Base-by-base conservation (phyloP, 2,888 invertebrate genomes). In the Sphecodes monilicornis region DNA sequence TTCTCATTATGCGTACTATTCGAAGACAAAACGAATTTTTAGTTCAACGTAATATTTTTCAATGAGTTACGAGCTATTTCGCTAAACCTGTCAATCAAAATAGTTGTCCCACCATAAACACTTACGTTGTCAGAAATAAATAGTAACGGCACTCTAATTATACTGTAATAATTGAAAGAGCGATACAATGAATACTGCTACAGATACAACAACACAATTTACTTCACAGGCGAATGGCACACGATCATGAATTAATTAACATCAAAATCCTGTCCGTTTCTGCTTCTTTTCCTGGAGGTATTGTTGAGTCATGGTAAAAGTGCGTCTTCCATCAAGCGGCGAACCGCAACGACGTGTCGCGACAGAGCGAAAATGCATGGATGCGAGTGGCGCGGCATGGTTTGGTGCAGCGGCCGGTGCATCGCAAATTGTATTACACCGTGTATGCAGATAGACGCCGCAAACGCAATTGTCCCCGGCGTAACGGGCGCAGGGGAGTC, bases 401-500 rank as follows among this genome's bases (percentile, higher is more conserved):
- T 8, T 57, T 22, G 10, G 22, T 50, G 50, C 50, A 50, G 46
- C 60, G n/a, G 16, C 64, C 70, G 76, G 66, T n/a, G 90, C 86
- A 76, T 89, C 82, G 89, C 89, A 90, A 90, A 90, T 90, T 90
- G 88, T 90, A 86, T 90, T 90, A 90, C 84, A 60, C 85, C 76
- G 83, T 82, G 81, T 90, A 89, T 89, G 88, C 87, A 88, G 90
- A 90, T 86, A 39, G 68, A 85, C 85, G 88, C 92, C 91, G 91
- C 93, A 92, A 91, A 92, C 88, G 93, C 93, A 93, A 93, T 94
- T 93, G 93, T 93, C 92, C 91, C 88, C 89, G 85, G 77, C 29
- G 60, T 71, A 66, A 32, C 22, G 60, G 36, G 76, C 46, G 78
- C n/a, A 70, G 46, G 54, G 60, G 72, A 71, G 77, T 66, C 57